Evolutionary conservation across 2,113 vertebrate species (phyloP).

Genomic region (Bucco capensis): DNA sequence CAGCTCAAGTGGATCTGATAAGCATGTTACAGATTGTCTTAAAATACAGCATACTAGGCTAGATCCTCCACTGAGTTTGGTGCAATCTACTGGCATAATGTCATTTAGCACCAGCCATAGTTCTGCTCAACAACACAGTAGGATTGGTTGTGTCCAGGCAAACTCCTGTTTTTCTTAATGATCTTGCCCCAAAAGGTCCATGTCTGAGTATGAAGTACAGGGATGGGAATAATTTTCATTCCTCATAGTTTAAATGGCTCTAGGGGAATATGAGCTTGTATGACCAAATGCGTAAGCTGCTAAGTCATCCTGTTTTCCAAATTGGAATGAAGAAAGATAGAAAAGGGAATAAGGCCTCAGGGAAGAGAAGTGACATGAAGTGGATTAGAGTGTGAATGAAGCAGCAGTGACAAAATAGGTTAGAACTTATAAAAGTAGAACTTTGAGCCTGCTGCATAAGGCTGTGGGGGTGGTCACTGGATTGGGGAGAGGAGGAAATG

Average conservation of each 20-base stretch:
- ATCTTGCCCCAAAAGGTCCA: background rate
- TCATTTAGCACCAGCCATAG: background rate
- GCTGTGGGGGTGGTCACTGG: background rate
- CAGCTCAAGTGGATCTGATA: background rate
- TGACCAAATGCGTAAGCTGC: background rate
- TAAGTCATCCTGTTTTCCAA: background rate
- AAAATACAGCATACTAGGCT: background rate
- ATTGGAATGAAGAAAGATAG: background rate
- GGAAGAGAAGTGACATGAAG: background rate
- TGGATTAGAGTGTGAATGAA: background rate
- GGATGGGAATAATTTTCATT: background rate
- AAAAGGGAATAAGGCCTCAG: background rate
- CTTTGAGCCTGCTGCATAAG: background rate
- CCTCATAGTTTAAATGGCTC: background rate
- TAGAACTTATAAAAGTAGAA: background rate
- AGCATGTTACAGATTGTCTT: background rate
- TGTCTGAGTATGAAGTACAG: background rate
- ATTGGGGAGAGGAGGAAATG: background rate
- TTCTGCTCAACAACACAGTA: background rate
- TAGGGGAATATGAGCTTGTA: background rate
- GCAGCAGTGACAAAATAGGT: background rate
- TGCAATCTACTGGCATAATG: background rate
- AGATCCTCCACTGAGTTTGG: background rate
- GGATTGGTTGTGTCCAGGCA: background rate
- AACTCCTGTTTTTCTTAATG: background rate